These are phyloP conservation scores for Spicauda simplicius DNA, from an alignment of 2,888 invertebrate species.

Conservation along the genomic window DNA sequence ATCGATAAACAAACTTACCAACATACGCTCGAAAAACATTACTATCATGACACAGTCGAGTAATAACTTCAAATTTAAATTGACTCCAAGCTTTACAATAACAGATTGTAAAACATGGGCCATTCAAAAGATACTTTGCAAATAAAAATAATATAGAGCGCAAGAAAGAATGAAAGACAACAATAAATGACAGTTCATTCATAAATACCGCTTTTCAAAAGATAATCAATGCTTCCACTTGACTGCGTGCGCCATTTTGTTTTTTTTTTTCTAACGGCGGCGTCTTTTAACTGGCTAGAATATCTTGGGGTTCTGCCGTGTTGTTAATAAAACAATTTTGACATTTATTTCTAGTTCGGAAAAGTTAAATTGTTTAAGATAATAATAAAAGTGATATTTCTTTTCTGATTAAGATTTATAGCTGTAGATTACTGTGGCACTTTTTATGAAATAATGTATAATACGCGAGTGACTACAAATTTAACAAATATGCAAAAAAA, in stretches of 20 bases:
- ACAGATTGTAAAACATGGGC: neutral
- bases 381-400: too few species aligned
- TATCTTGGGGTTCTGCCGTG: slow-evolving; percentile 43
- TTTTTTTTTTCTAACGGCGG: slow-evolving; percentile 59
- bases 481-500: too few species aligned
- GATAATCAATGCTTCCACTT: slow-evolving; percentile 73
- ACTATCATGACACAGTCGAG: too few species aligned
- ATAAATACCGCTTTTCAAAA: slow-evolving; percentile 59
- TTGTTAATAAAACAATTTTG: neutral
- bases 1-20: too few species aligned
- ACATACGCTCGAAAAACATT: too few species aligned
- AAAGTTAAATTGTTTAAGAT: too few species aligned
- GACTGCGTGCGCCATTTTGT: slow-evolving; percentile 66
- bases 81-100: too few species aligned
- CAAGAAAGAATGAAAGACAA: slow-evolving; percentile 28
- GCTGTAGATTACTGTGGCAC: too few species aligned
- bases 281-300: slow-evolving; percentile 46
- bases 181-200: slow-evolving; percentile 51
- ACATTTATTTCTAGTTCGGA: neutral
- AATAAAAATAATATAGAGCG: slow-evolving; percentile 32
- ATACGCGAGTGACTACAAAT: too few species aligned
- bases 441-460: too few species aligned
- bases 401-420: too few species aligned
- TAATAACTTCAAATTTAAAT: too few species aligned
- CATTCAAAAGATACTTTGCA: slow-evolving; percentile 26